Conservation (phyloP, 2,888 invertebrate species). For the Drosophila vallismaia region DNA sequence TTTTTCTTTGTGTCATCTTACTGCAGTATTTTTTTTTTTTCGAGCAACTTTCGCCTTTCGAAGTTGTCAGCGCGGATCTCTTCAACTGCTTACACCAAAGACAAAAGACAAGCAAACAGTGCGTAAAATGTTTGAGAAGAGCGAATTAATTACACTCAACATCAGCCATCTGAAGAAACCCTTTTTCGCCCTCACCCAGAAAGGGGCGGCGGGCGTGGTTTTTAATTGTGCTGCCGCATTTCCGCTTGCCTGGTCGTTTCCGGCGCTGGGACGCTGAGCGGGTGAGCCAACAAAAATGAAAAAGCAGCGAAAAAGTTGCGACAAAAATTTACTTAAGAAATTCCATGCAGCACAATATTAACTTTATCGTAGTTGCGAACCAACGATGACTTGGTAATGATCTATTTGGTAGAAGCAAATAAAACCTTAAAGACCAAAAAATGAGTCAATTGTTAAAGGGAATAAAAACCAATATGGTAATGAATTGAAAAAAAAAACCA, state of each 20-base stretch:
- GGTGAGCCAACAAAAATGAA: constrained; percentile 16
- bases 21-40: constrained; percentile 35
- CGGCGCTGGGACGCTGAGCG: constrained; percentile 16
- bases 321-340: constrained; percentile 63
- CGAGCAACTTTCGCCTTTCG: constrained; percentile 59
- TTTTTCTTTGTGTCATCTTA: constrained; percentile 8
- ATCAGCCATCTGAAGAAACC: constrained; percentile 33
- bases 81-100: constrained; percentile 64
- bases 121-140: constrained; percentile 79
- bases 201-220: constrained; percentile 11
- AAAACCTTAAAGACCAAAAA: background rate
- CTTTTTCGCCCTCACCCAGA: constrained; percentile 9
- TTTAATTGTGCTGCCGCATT: constrained; percentile 55
- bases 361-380: constrained; percentile 41
- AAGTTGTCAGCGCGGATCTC: constrained; percentile 74
- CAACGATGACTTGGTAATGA: constrained; percentile 34
- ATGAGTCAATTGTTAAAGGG: background rate
- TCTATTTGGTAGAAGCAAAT: constrained; percentile 18
- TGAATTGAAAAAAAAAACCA: no score
- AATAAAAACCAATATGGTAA: background rate
- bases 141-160: constrained; percentile 79
- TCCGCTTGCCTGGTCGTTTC: constrained; percentile 45
- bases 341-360: constrained; percentile 46
- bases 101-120: constrained; percentile 77
- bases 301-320: constrained; percentile 51